Base-by-base conservation (phyloP, 92 coral and sea anemone species). In the Blastomussa wellsi region DNA sequence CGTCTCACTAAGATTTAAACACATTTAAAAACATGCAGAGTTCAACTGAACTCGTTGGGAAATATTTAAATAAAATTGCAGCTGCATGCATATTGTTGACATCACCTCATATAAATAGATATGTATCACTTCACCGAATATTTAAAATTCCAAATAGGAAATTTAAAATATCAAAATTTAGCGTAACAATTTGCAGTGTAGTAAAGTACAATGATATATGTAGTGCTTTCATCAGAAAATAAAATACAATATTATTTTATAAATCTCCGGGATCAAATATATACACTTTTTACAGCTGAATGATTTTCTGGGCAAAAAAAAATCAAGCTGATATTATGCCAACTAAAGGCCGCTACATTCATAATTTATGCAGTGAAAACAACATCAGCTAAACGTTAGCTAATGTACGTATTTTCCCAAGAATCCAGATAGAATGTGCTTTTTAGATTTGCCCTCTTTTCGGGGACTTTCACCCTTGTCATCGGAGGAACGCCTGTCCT, bases 61-160 rank as follows among this genome's bases (percentile, higher is more conserved):
- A 51, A 51, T 26, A 0, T 26, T 52, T 19, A 66, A 80, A 47
- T 67, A 68, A 35, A 16, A n/a, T 20, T 48, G 73, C 87, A 73
- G 80, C 74, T 83, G 87, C n/a, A 4, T 39, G 19, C 76, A 47
- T 38, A 60, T 59, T 37, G 22, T 74, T 15, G 39, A 59, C 81
- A 83, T 83, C 81, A 83, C 28, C 86, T 36, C 39, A 60, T n/a
- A 74, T 74, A 83, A 83, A 83, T 83, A 83, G 87, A 57, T 73
- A 62, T 42, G 73, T 72, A 37, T 74, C 60, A 70, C 35, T 13
- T 74, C 60, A 70, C 35, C 22, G 73, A 83, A 62, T 55, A 59
- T 74, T 73, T 10, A 74, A 74, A 62, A 83, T 83, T 83, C 73
- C 87, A 44, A 83, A 83, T 19, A 32, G 42, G 74, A 59, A 83